Percentiles rank a stretch among this genome's conserved stretches.
Conservation (phyloP, 1,140 invertebrate genomes). For the Pectinophora gossypiella region DNA sequence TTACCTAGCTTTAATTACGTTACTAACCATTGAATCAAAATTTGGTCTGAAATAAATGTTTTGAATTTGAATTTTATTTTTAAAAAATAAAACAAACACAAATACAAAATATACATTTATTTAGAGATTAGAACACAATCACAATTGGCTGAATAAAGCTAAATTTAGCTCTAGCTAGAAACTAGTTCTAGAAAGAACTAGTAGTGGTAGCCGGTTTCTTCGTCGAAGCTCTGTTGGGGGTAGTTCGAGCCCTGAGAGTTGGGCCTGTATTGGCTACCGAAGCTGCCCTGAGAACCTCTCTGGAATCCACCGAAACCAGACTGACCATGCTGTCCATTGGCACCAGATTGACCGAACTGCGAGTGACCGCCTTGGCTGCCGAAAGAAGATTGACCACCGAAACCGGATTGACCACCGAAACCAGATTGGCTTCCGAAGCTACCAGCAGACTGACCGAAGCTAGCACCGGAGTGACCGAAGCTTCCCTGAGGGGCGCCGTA, state of each 20-base stretch:
- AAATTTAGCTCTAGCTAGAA: too few relatives aligned
- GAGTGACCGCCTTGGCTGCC: background rate
- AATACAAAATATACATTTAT: slow-evolving; percentile 4
- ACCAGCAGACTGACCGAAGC: too few relatives aligned
- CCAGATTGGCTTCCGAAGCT: background rate
- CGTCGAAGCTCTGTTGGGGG: slow-evolving; percentile 59
- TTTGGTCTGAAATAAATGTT: too few relatives aligned
- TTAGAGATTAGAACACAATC: background rate
- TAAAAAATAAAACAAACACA: background rate
- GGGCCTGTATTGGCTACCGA: slow-evolving; percentile 52
- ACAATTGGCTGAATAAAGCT: background rate
- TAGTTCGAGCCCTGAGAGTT: slow-evolving; percentile 30
- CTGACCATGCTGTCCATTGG: background rate
- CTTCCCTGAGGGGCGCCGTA: slow-evolving; percentile 17
- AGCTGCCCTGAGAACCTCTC: slow-evolving; percentile 16
- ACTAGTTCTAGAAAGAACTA: slow-evolving; percentile 19
- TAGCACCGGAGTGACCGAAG: background rate
- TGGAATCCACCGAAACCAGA: background rate
- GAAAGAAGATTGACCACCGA: too few relatives aligned
- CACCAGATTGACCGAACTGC: background rate
- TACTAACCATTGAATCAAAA: too few relatives aligned
- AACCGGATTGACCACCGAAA: background rate
- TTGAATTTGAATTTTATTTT: too few relatives aligned
- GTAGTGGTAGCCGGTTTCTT: slow-evolving; percentile 58
- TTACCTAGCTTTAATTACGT: too few relatives aligned